Evolutionary conservation across 2,113 vertebrate species (phyloP), one percentile per base, ranked within the genome.

Genomic region (Spilogale gracilis): DNA sequence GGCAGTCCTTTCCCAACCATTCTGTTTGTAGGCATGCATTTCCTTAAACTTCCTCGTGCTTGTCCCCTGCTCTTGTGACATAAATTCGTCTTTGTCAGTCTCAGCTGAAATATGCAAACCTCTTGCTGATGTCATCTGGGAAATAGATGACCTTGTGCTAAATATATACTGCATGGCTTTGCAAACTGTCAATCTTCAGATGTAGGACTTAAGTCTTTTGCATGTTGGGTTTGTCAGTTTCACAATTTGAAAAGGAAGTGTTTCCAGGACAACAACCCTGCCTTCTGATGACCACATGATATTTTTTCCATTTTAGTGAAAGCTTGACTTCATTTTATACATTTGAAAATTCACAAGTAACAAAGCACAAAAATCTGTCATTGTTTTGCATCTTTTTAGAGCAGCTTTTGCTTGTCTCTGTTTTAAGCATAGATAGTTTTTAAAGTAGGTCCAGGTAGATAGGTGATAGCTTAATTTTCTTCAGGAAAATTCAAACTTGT

Each of bases 31-130:
- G 21, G 78, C 1, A 1, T 54, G 5, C 25, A 5, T 74, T 73
- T 94, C 71, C 82, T 86, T 0, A 1, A 56, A 74, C 89, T 96
- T 98, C 97, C 93, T 94, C 84, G 76, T 88, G 25, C 32, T 58
- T 84, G 45, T 89, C 25, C 5, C 21, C 58, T 71, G 45, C 45
- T 69, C 9, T 63, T 63, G 48, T 76, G 63, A 81, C 65, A 50
- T 92, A 89, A 45, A 14, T 74, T 84, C 91, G 48, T 82, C 63
- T 78, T 74, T 61, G 92, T 80, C 79, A 74, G n/a, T 69, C 93
- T 94, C 89, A 71, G 69, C 80, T 91, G 95, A 97, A 96, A 97
- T 81, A 58, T 87, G 9, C n/a, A 87, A 98, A 94, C 1, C 1
- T 79, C 27, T n/a, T 69, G 27, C 1, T 23, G 17, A 95, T 61